phyloP scores from a whole-genome alignment of 2,113 vertebrate species.

The Baryphthengus martii region DNA sequence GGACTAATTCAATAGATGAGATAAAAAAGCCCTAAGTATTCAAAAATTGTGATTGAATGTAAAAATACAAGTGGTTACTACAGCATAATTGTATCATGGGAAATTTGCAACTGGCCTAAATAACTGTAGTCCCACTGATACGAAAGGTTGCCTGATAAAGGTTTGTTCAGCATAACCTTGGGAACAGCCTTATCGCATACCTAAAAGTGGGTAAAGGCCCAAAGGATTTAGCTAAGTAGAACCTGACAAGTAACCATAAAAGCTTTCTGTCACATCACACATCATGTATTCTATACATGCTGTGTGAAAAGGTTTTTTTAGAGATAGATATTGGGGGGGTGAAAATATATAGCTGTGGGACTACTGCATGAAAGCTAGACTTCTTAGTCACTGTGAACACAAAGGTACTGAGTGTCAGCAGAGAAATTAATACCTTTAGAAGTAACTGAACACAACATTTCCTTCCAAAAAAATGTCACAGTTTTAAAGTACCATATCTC shows the following conservation, averaged over 20 bases:
- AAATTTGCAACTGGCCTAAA: not conserved
- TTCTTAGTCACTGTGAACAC: not conserved
- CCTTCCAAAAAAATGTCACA: not conserved
- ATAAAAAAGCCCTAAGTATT: not conserved
- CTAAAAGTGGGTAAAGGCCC: not conserved
- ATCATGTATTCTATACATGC: not conserved
- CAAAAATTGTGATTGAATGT: not conserved
- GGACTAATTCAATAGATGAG: not conserved
- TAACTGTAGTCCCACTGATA: not conserved
- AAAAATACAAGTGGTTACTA: not conserved
- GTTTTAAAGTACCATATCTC: not conserved
- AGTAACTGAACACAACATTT: not conserved
- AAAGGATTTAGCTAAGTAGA: not conserved
- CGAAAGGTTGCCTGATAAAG: not conserved
- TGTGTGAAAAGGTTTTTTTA: not conserved
- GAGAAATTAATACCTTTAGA: not conserved
- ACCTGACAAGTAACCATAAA: not conserved
- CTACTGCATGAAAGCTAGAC: not conserved
- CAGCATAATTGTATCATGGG: not conserved
- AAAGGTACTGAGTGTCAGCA: not conserved
- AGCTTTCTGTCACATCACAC: not conserved
- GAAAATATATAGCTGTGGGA: not conserved
- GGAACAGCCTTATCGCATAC: not conserved
- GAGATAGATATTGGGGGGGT: not conserved
- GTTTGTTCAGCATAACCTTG: not conserved